Base-by-base conservation (phyloP, 2,888 invertebrate species). In the Eledona agricola region DNA sequence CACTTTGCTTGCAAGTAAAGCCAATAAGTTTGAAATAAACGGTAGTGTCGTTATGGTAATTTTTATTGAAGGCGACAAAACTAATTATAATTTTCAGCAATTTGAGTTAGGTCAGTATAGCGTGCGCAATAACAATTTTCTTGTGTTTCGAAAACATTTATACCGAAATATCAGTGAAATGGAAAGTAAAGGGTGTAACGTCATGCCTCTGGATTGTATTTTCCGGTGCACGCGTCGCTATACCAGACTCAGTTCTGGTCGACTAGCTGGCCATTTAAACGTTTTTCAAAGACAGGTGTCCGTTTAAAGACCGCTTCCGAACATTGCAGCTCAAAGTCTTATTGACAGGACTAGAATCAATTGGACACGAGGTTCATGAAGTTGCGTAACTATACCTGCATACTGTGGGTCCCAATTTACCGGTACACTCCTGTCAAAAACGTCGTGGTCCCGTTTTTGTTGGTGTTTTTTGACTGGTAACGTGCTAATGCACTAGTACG, bases 321-420 rank as follows among this genome's bases (percentile, higher is more conserved):
- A 23, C 37, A 37, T 23, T 17, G 28, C 9, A 26, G 12, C 3
- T 37, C 10, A 25, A 25, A 40, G 19, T 28, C 22, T 12, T 16
- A 45, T 45, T 31, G 45, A 45, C 45, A 45, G 17, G 15, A 34
- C 15, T 4, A 25, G 25, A 52, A 52, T 47, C 52, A 52, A 52
- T 52, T 46, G 12, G 52, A 19, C 32, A 52, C 52, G 32, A 45
- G 22, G 31, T 16, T 22, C 43, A 45, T 43, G 35, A 22, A 51
- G 37, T 51, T 47, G 47, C 47, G 37, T 26, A 45, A 37, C 51
- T 31, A 50, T 45, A 46, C 52, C 32, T 22, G 25, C 35, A 50
- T 17, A 46, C 45, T 28, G 20, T 52, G 40, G 10, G 35, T 54
- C 49, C 19, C 52, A 51, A 55, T 55, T 55, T 51, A 51, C 6